A percentile compares a stretch with the other conserved stretches of the same genome.
phyloP scores from a whole-genome alignment of 2,888 invertebrate species.

The Cryptus viduatorius region DNA sequence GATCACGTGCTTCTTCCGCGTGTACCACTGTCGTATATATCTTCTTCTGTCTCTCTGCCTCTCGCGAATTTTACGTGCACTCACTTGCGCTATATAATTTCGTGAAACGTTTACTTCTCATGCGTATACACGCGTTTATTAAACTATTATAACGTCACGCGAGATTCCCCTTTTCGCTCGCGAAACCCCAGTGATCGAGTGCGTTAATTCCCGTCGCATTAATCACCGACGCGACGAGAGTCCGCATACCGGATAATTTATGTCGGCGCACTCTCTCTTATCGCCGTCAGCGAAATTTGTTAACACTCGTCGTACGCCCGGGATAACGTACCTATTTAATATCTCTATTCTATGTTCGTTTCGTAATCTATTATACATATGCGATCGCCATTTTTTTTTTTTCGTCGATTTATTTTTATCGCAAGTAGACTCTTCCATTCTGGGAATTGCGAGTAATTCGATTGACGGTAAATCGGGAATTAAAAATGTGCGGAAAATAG shows the following conservation, averaged over 20 bases:
- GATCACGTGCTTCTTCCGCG: constrained; percentile 41
- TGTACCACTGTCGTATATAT: constrained; percentile 4
- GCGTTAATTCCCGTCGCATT: constrained; percentile 59
- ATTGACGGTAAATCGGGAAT: not conserved
- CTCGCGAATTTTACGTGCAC: constrained; percentile 19
- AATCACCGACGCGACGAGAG: constrained; percentile 30
- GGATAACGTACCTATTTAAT: not conserved
- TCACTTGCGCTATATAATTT: constrained; percentile 52
- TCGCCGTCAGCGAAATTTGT: constrained; percentile 18
- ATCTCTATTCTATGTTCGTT: not conserved
- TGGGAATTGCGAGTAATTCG: not conserved
- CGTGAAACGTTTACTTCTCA: constrained; percentile 47
- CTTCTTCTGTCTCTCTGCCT: constrained; percentile 23
- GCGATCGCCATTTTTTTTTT: too few species aligned
- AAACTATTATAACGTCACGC: constrained; percentile 62
- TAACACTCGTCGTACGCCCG: not conserved
- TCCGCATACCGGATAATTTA: constrained; percentile 14
- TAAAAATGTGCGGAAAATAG: not conserved
- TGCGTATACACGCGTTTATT: constrained; percentile 50
- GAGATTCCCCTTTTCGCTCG: constrained; percentile 22
- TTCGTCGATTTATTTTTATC: too few species aligned
- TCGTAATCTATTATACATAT: too few species aligned
- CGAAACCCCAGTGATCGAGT: constrained; percentile 53
- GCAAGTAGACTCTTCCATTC: not conserved
- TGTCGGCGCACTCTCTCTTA: constrained; percentile 11